Conservation (phyloP, 2,797 vertebrate genomes). For the Allochrocebus solatus region DNA sequence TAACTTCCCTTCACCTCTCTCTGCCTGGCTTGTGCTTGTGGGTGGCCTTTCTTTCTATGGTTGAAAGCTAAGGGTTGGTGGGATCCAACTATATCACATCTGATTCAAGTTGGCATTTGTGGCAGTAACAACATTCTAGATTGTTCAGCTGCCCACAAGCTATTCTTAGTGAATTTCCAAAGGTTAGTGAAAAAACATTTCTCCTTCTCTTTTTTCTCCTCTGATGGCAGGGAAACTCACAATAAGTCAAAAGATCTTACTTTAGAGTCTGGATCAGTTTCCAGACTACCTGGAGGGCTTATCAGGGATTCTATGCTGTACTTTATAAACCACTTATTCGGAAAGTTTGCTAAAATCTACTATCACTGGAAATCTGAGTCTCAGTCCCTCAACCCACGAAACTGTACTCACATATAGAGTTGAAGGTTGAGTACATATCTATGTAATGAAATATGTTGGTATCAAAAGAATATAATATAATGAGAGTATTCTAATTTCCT, state of each 20-base stretch:
- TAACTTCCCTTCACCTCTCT: background rate
- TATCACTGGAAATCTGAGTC: background rate
- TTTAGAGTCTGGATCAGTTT: background rate
- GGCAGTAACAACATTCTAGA: background rate
- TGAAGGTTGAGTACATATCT: background rate
- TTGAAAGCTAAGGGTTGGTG: background rate
- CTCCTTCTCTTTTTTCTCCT: background rate
- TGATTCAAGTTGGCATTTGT: background rate
- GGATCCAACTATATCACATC: background rate
- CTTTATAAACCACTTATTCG: background rate
- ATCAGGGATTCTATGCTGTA: background rate
- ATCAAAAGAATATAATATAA: background rate
- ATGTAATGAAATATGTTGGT: accelerated
- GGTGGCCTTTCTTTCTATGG: background rate
- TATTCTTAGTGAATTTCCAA: background rate
- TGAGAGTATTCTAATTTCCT: background rate
- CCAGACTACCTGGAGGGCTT: background rate
- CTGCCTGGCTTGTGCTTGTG: background rate
- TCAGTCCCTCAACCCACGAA: background rate
- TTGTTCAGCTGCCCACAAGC: background rate
- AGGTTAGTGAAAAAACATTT: background rate
- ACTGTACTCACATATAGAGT: accelerated
- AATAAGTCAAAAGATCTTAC: background rate
- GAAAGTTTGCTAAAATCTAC: background rate
- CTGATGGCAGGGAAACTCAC: background rate